These are phyloP conservation scores for Micromesistius poutassou DNA, from an alignment of 2,797 vertebrate genomes.

Conservation along the genomic window DNA sequence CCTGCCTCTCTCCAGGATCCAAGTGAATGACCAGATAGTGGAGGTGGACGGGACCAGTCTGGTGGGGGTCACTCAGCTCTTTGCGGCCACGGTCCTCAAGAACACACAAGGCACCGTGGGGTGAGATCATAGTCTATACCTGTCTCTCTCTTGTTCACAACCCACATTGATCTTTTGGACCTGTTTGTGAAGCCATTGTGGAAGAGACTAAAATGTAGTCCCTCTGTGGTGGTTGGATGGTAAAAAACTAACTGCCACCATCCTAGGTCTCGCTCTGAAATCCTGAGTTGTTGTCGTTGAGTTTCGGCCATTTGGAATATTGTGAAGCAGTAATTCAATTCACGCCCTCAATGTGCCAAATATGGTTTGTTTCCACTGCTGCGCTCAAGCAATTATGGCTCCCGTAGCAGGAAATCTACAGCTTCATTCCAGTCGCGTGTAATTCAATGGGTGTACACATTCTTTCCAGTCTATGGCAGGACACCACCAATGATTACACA, in stretches of 20 bases:
- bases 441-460: neutral
- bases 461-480: neutral
- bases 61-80: constrained; percentile 89
- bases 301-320: neutral
- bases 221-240: neutral
- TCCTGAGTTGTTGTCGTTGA: too few relatives aligned
- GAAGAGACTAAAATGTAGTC: neutral
- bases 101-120: constrained; percentile 91
- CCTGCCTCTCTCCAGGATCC: constrained; percentile 74
- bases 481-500: neutral
- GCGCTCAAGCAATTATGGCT: too few relatives aligned
- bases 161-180: neutral
- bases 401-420: neutral
- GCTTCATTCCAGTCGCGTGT: neutral
- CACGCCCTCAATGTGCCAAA: too few relatives aligned
- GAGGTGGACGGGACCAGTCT: constrained; percentile 89
- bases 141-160: neutral
- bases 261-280: too few relatives aligned
- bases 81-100: constrained; percentile 92
- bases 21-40: constrained; percentile 94
- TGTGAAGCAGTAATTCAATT: neutral
- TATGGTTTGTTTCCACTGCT: too few relatives aligned
- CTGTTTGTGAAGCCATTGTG: neutral
- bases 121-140: constrained; percentile 60
- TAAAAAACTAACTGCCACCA: neutral